phyloP scores from a whole-genome alignment of 2,797 vertebrate genomes.

The Protosalanx chinensis region DNA sequence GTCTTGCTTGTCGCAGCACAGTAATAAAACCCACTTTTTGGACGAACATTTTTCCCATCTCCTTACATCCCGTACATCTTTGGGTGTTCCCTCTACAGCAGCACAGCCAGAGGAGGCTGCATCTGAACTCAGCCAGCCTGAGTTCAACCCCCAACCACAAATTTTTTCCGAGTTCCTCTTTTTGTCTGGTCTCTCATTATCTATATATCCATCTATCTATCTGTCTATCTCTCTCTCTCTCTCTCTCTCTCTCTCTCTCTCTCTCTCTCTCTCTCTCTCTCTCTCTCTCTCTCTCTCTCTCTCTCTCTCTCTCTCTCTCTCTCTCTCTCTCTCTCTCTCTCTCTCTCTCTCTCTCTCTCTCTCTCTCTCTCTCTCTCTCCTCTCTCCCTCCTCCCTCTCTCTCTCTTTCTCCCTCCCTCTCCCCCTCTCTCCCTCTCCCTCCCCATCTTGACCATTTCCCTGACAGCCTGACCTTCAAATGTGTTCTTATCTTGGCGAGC shows the following conservation, averaged over 20 bases:
- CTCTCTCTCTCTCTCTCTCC: background rate
- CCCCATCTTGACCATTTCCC: conserved; percentile 39
- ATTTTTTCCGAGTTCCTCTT: background rate
- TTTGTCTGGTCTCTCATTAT: background rate
- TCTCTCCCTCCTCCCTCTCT: background rate
- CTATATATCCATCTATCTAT: background rate
- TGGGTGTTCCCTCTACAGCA: too few relatives aligned
- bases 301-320: too few relatives aligned
- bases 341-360: background rate
- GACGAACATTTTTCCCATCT: background rate
- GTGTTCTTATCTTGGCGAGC: conserved; percentile 28
- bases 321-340: background rate
- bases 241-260: background rate
- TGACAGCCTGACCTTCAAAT: conserved; percentile 48
- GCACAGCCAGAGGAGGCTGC: too few relatives aligned
- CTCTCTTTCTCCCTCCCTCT: too few relatives aligned
- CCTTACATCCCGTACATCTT: background rate
- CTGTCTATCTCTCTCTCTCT: background rate
- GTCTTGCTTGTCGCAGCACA: conserved; percentile 20
- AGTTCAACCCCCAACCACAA: too few relatives aligned
- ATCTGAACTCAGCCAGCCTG: too few relatives aligned
- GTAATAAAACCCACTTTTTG: conserved; percentile 23
- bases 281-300: background rate
- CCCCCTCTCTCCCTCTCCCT: background rate
- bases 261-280: background rate